Base-by-base conservation (phyloP, 2,797 vertebrate species). In the Dendrocincla fuliginosa region DNA sequence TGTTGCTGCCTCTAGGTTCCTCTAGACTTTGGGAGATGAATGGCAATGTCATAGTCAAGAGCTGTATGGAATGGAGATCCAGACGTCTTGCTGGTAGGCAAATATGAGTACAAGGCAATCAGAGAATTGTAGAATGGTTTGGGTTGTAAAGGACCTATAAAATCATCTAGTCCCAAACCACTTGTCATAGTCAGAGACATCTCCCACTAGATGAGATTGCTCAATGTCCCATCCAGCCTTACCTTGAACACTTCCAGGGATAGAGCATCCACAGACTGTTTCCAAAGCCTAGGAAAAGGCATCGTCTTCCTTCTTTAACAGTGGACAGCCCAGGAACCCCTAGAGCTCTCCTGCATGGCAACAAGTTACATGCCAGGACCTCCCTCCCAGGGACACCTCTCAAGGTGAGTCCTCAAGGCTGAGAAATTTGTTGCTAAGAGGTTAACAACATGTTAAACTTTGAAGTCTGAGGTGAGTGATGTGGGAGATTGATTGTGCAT, bases 121-220 rank as follows among this genome's bases (percentile, higher is more conserved):
- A 52, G 7, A 18, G 11, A 37, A 64, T 25, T n/a, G 30, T 53
- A 68, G 30, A 52, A 35, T 46, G 6, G 16, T 59, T 89, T 71
- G 39, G 15, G 6, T 27, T 16, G 10, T 22, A 52, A 70, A 23
- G 25, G 25, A 41, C 10, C 14, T 59, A 23, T 32, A 41, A 32
- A 5, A 39, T 41, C 10, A 23, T 27, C 28, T 32, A 13, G 10
- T 27, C 70, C 28, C 27, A 44, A 15, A 22, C 8, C 2, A 24
- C 16, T 16, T 30, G 13, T 15, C 16, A 6, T 33, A 24, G 30
- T 4, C 19, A 76, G 16, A 0, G 0, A 25, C 28, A n/a, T 1
- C 8, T 83, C 11, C 19, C 13, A 33, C 19, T 32, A 46, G 28
- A 57, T 8, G 10, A 64, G n/a, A 17, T 18, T 70, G 6, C 24